A percentile compares a stretch with the other conserved stretches of the same genome.
These are phyloP conservation scores for Rynchops niger DNA, from an alignment of 2,113 vertebrate species.

Conservation along the genomic window DNA sequence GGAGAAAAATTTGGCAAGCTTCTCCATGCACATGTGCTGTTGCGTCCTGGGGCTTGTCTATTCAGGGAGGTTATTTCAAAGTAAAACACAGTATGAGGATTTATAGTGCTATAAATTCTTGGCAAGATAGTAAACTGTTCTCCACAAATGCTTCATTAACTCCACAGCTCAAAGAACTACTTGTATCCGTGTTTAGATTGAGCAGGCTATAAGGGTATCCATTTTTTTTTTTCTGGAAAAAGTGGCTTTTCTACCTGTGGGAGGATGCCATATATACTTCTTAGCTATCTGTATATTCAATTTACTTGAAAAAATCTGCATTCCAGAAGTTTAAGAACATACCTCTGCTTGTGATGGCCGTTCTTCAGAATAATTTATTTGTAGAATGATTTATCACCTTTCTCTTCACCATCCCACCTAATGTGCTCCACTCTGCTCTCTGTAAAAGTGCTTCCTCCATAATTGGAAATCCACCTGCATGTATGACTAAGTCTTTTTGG, in stretches of 20 bases:
- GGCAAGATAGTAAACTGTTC: not conserved
- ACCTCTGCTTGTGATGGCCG: not conserved
- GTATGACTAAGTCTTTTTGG: not conserved
- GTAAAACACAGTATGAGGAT: not conserved
- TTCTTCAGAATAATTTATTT: slow-evolving; percentile 31
- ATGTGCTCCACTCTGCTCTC: not conserved
- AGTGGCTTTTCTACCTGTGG: not conserved
- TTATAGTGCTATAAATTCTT: slow-evolving; percentile 23
- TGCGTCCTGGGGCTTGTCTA: not conserved
- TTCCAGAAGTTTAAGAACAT: not conserved
- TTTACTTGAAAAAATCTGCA: not conserved
- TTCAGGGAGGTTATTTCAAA: not conserved
- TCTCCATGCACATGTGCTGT: not conserved
- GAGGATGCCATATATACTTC: not conserved
- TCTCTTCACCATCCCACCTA: not conserved
- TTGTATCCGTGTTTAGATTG: not conserved
- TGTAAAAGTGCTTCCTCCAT: slow-evolving; percentile 16
- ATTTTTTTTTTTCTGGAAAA: not conserved
- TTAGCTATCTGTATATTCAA: not conserved
- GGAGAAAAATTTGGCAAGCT: not conserved
- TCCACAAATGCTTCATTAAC: slow-evolving; percentile 25
- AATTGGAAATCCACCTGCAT: not conserved
- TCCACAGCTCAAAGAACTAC: not conserved
- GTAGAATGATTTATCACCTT: slow-evolving; percentile 21
- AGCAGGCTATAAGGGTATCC: not conserved